phyloP scores from a whole-genome alignment of 2,888 invertebrate genomes.

The Drosophila meridionalis region DNA sequence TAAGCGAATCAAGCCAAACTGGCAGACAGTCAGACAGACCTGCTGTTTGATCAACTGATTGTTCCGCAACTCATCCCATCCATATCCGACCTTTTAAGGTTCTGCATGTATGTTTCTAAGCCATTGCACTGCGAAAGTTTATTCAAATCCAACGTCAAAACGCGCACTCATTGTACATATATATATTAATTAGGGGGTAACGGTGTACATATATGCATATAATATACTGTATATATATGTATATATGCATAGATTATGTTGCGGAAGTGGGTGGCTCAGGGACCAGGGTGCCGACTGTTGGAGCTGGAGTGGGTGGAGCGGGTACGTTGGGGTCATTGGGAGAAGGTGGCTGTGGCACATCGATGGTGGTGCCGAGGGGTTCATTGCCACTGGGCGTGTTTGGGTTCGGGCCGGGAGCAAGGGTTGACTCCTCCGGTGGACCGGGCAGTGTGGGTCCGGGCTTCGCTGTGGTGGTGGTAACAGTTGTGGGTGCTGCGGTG shows the following conservation, averaged over 20 bases:
- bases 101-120: slow-evolving; percentile 6
- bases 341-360: slow-evolving; percentile 66
- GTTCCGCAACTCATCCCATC: background rate
- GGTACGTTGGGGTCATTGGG: slow-evolving; percentile 49
- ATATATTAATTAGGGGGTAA: slow-evolving; percentile 1
- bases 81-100: background rate
- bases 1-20: too few species aligned
- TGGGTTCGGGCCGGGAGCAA: background rate
- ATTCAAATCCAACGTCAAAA: slow-evolving; percentile 45
- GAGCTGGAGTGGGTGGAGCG: slow-evolving; percentile 63
- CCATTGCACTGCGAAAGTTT: slow-evolving; percentile 56
- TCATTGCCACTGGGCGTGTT: background rate
- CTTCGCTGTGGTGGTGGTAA: background rate
- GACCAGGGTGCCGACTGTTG: slow-evolving; percentile 62
- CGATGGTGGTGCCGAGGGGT: slow-evolving; percentile 28
- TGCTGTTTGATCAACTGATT: background rate
- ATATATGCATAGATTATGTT: background rate
- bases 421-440: background rate
- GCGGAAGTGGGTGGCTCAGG: slow-evolving; percentile 47
- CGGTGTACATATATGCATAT: background rate
- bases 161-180: background rate
- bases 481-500: background rate
- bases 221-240: background rate
- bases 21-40: background rate
- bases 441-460: slow-evolving; percentile 14